phyloP scores from a whole-genome alignment of 2,797 vertebrate genomes.

The Melanotaenia nigrans region DNA sequence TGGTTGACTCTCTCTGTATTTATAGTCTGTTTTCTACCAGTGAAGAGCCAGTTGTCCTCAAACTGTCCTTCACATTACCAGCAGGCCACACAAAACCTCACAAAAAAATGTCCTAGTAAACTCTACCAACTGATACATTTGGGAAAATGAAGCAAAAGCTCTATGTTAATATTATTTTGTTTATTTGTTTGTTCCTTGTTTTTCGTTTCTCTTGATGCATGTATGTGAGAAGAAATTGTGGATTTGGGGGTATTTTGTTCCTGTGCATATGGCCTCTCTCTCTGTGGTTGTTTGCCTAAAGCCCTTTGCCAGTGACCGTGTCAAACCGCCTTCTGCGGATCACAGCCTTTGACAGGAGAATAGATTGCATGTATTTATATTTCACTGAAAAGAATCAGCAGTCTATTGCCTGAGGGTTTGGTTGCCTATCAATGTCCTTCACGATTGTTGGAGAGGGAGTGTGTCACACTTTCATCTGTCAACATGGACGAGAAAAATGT shows the following conservation, averaged over 20 bases:
- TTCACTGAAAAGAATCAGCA: conserved; percentile 64
- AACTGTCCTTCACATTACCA: conserved; percentile 76
- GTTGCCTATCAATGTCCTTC: conserved; percentile 68
- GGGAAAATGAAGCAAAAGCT: not conserved
- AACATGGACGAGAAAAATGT: conserved; percentile 65
- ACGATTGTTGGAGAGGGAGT: conserved; percentile 53
- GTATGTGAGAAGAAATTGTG: conserved; percentile 11
- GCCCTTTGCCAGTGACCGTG: conserved; percentile 72
- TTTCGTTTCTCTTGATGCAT: conserved; percentile 13
- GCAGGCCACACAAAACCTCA: conserved; percentile 33
- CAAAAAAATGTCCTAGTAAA: not conserved
- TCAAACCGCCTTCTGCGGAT: conserved; percentile 67
- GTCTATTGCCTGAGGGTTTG: conserved; percentile 60
- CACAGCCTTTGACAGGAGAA: conserved; percentile 75
- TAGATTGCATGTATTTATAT: conserved; percentile 79
- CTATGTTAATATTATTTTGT: not conserved
- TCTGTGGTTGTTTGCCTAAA: conserved; percentile 62
- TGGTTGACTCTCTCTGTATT: conserved; percentile 72
- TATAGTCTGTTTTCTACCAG: conserved; percentile 69
- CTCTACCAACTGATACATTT: not conserved
- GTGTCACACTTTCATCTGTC: conserved; percentile 70
- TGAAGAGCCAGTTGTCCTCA: conserved; percentile 66
- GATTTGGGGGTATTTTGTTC: conserved; percentile 32
- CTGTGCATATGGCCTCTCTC: conserved; percentile 54
- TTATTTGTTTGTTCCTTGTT: not conserved